These are phyloP conservation scores for Tipula confusa DNA, from an alignment of 2,888 invertebrate genomes.

Conservation along the genomic window DNA sequence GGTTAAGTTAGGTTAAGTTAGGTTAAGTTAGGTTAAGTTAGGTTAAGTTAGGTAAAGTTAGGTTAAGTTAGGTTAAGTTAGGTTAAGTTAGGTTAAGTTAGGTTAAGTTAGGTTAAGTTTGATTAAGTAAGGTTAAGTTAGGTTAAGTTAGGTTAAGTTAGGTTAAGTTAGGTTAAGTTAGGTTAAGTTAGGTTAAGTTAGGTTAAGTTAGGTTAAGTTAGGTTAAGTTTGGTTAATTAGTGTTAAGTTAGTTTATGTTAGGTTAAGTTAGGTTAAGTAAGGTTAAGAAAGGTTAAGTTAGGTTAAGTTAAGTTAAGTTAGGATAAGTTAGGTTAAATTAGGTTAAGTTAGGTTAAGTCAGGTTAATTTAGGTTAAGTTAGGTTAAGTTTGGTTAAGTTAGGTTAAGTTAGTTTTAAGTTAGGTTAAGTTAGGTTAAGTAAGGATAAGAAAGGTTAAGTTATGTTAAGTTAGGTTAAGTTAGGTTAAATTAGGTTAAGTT, in stretches of 20 bases:
- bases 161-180: neutral
- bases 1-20: neutral
- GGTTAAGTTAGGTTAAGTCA: too few relatives aligned
- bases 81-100: neutral
- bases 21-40: neutral
- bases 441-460: too few relatives aligned
- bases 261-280: neutral
- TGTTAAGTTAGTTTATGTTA: neutral
- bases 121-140: neutral
- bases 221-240: neutral
- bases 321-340: too few relatives aligned
- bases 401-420: too few relatives aligned
- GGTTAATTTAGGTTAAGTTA: too few relatives aligned
- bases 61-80: neutral
- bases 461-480: too few relatives aligned
- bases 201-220: neutral
- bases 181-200: neutral
- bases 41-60: neutral
- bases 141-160: neutral
- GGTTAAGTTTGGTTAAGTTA: too few relatives aligned
- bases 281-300: neutral
- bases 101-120: neutral
- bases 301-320: neutral
- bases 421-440: too few relatives aligned
- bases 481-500: too few relatives aligned